Base-by-base conservation (phyloP, 2,888 invertebrate genomes). In the Microctonus hyperodae region DNA sequence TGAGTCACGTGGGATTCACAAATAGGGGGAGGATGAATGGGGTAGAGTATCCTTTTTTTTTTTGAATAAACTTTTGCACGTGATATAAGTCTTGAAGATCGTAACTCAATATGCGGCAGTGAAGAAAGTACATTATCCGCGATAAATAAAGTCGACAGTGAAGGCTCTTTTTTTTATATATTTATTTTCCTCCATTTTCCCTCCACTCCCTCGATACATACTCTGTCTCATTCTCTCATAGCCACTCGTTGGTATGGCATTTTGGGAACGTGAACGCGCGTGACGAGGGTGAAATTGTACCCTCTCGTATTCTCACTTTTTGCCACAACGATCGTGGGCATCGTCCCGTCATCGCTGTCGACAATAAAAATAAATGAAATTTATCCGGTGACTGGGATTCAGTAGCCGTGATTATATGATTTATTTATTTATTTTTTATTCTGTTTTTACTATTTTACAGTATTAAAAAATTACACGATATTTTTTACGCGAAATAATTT, bases 51-150 rank as follows among this genome's bases (percentile, higher is more conserved):
- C n/a, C 53, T 7, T 22, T 2, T 50, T 61, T 11, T 51, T 23
- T 33, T 33, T 13, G 20, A 51, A 22, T 35, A 50, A 61, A 50
- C 23, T 22, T 61, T 61, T 61, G 28, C 31, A 22, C 6, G 50
- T 22, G 58, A 65, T 68, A 65, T 72, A 70, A 72, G 70, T 72
- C 72, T 72, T 63, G 69, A 64, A n/a, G 68, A 66, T 70, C 50
- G 67, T 69, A 70, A 72, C 66, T 68, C 55, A 70, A 63, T 59
- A 35, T 35, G 61, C 67, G 70, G 67, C 68, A 70, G 68, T 69
- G 61, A 64, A 69, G 70, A 67, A 70, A 68, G 61, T 64, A 58
- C 64, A 55, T 56, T 22, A 67, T 48, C 60, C 37, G 57, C 61
- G 64, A 69, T 64, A 69, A 69, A 69, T 67, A 67, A 69, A 64